Conservation (phyloP, 2,888 invertebrate genomes). For the Phaonia tiefii region DNA sequence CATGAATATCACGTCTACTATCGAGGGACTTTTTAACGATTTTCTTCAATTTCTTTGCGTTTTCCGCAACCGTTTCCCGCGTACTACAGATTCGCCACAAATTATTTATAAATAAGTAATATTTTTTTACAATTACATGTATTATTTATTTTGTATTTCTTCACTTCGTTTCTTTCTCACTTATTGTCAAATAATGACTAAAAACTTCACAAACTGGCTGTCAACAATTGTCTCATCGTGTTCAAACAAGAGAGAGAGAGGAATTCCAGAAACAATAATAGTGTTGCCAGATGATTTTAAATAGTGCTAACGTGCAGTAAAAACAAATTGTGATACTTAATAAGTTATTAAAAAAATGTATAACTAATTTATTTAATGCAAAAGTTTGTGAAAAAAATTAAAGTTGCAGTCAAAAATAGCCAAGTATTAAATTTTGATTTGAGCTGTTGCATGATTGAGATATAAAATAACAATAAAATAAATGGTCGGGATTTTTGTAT, state of each 20-base stretch:
- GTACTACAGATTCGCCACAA: conserved; percentile 7
- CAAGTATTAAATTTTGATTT: too few species aligned
- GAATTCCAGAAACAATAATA: background rate
- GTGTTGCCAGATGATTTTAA: too few species aligned
- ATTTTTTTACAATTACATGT: conserved; percentile 13
- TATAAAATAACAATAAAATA: too few species aligned
- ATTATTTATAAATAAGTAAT: conserved; percentile 32
- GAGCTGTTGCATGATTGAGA: too few species aligned
- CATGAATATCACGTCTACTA: background rate
- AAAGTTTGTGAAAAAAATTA: too few species aligned
- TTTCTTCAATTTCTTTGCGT: conserved; percentile 43
- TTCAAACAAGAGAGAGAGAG: background rate
- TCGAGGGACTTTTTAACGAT: background rate
- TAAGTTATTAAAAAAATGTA: too few species aligned
- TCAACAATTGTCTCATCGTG: conserved; percentile 34
- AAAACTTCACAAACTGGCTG: conserved; percentile 40
- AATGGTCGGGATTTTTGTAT: too few species aligned
- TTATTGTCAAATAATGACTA: conserved; percentile 60
- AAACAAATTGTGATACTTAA: too few species aligned
- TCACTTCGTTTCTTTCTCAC: conserved; percentile 42
- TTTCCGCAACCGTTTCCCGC: conserved; percentile 3
- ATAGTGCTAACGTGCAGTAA: too few species aligned
- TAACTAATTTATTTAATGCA: too few species aligned
- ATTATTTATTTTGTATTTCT: conserved; percentile 28
- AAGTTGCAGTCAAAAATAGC: too few species aligned